phyloP scores from a whole-genome alignment of 1,140 invertebrate genomes.

The Uloborus diversus region DNA sequence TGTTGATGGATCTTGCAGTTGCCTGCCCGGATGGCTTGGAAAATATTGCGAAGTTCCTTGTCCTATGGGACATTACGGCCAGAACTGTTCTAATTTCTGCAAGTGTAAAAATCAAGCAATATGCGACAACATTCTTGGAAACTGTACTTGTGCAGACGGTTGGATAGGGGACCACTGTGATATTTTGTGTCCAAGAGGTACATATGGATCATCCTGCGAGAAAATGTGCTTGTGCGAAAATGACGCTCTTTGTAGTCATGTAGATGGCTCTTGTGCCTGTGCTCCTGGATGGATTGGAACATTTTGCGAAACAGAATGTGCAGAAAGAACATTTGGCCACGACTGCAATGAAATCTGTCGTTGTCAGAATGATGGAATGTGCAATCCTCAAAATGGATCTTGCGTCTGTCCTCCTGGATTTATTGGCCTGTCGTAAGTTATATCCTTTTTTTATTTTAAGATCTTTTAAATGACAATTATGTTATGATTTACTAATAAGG shows the following conservation, averaged over 20 bases:
- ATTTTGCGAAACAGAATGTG: too few species aligned
- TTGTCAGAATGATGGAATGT: too few species aligned
- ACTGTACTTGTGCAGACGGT: neutral
- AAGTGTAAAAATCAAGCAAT: neutral
- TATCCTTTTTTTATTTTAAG: too few species aligned
- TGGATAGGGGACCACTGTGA: conserved; percentile 69
- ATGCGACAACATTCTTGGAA: neutral
- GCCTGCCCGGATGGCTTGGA: conserved; percentile 65
- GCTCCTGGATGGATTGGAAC: conserved; percentile 77
- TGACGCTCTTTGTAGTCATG: conserved; percentile 81
- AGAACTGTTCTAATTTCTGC: conserved; percentile 68
- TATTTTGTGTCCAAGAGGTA: conserved; percentile 77
- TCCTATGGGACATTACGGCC: conserved; percentile 19
- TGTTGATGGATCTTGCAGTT: conserved; percentile 65
- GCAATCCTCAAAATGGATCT: too few species aligned
- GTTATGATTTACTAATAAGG: too few species aligned
- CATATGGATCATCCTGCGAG: conserved; percentile 80
- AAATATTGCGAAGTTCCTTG: conserved; percentile 63
- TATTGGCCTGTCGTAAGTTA: too few species aligned
- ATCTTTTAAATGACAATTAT: too few species aligned
- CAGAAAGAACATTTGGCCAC: too few species aligned
- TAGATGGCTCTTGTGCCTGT: conserved; percentile 81
- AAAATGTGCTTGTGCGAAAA: conserved; percentile 92
- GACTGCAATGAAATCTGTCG: too few species aligned
- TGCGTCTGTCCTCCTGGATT: too few species aligned